phyloP scores from a whole-genome alignment of 2,113 vertebrate genomes.

The Urocolius indicus region DNA sequence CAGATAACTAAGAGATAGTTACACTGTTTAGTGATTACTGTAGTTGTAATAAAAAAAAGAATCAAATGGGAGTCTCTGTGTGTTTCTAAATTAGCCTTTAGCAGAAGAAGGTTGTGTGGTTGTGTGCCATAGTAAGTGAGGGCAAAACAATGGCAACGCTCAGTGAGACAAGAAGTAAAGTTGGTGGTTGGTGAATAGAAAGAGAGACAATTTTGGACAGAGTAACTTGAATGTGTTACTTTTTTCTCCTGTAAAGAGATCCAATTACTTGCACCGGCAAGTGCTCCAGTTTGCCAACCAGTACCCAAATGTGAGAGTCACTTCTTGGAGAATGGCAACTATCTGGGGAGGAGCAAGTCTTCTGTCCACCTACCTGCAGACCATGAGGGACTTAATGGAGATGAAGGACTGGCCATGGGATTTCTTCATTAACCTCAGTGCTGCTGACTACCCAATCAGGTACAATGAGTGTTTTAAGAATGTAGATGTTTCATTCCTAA shows the following conservation, averaged over 20 bases:
- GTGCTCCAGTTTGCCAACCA: constrained; percentile 84
- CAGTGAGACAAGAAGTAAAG: background rate
- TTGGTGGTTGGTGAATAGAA: background rate
- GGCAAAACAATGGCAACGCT: background rate
- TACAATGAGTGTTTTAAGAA: constrained; percentile 29
- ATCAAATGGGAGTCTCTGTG: background rate
- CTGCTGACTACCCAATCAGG: constrained; percentile 98
- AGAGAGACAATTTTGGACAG: background rate
- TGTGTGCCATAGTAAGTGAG: background rate
- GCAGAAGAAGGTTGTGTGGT: background rate
- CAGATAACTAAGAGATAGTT: background rate
- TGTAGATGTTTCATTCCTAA: background rate
- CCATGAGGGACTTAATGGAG: constrained; percentile 93
- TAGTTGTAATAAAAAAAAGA: background rate
- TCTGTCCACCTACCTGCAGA: constrained; percentile 93
- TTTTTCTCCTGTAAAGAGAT: constrained; percentile 82
- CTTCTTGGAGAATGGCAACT: constrained; percentile 96
- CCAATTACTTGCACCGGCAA: constrained; percentile 94
- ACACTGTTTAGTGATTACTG: background rate
- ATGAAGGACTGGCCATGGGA: constrained; percentile 98
- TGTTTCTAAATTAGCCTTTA: background rate
- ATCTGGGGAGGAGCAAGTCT: constrained; percentile 99
- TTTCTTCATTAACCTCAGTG: constrained; percentile 99
- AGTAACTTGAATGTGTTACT: constrained; percentile 30
- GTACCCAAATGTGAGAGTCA: constrained; percentile 92